Percentiles rank a stretch among this genome's conserved stretches.
Conservation (phyloP, 2,888 invertebrate genomes). For the Helicoverpa assulta region DNA sequence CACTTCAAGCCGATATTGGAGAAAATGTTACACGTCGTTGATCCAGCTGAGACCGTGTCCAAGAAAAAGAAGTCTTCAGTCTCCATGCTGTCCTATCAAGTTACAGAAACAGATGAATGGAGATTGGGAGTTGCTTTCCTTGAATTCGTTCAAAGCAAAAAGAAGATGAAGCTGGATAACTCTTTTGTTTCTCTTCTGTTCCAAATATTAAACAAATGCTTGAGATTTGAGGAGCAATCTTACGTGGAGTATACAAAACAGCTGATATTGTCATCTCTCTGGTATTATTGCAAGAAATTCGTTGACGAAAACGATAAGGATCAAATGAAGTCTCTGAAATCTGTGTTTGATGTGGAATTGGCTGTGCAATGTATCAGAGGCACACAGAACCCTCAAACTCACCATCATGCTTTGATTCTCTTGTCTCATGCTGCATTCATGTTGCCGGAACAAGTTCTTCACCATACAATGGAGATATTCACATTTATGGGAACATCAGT, state of each 20-base stretch:
- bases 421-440: conserved; percentile 94
- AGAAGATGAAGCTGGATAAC: conserved; percentile 92
- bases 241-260: conserved; percentile 97
- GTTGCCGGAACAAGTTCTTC: conserved; percentile 95
- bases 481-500: conserved; percentile 99
- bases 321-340: conserved; percentile 84
- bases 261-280: conserved; percentile 93
- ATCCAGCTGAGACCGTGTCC: conserved; percentile 77
- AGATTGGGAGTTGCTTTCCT: conserved; percentile 94
- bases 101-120: conserved; percentile 93
- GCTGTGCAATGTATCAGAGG: conserved; percentile 97
- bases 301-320: conserved; percentile 81
- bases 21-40: conserved; percentile 89
- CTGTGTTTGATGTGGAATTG: conserved; percentile 92
- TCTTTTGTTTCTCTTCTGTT: conserved; percentile 94
- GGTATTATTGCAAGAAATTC: conserved; percentile 92
- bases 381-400: conserved; percentile 98
- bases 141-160: conserved; percentile 96
- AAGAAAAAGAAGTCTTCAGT: conserved; percentile 84
- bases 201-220: conserved; percentile 94
- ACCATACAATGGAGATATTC: conserved; percentile 98
- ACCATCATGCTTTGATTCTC: conserved; percentile 97
- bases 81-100: conserved; percentile 89
- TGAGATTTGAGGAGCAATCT: conserved; percentile 95
- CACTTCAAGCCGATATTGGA: conserved; percentile 91